Evolutionary conservation across 2,113 vertebrate genomes (phyloP), one percentile per base, ranked within the genome.

Genomic region (Rhinoptilus africanus): DNA sequence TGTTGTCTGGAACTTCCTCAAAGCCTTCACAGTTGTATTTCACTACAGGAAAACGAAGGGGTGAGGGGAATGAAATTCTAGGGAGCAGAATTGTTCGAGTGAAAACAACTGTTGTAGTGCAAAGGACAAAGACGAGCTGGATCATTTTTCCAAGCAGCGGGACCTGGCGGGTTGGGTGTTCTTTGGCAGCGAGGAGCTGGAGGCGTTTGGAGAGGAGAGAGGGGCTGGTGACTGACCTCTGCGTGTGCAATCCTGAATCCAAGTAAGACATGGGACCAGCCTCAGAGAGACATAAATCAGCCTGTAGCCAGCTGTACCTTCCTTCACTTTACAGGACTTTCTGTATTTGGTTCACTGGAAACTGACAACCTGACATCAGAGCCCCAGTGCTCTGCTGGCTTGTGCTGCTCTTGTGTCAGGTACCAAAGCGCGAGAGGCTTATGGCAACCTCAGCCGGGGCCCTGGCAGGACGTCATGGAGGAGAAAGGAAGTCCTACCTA

Each of bases 1-100:
- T 68, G 59, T 64, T 92, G 82, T 85, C 88, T 97, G 97, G 94
- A 97, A 95, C 92, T 78, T 92, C 90, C 93, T 97, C 94, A 95
- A 95, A 96, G 90, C 93, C 57, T 91, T 77, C 4, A 0, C 43
- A 34, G 82, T 79, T 92, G 12, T 88, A 95, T 95, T 95, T 95
- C 95, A 94, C 81, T 74, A 3, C 2, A 76, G 74, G 86, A 96
- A 78, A 92, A 67, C 39, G 59, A 86, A 85, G 27, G 23, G 32
- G 32, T 34, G 78, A 37, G 50, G 84, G 85, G 57, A 48, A 20
- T 45, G 53, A 88, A 88, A 59, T 91, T 75, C 48, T 93, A 57
- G 66, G 93, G 92, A 87, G 8, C 62, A 69, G 91, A 78, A 66
- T 43, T 73, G 37, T 68, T 91, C 3, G 2, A 93, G 77, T 92